Evolutionary conservation across 2,113 vertebrate genomes (phyloP).

Genomic region (Phodopus roborovskii): DNA sequence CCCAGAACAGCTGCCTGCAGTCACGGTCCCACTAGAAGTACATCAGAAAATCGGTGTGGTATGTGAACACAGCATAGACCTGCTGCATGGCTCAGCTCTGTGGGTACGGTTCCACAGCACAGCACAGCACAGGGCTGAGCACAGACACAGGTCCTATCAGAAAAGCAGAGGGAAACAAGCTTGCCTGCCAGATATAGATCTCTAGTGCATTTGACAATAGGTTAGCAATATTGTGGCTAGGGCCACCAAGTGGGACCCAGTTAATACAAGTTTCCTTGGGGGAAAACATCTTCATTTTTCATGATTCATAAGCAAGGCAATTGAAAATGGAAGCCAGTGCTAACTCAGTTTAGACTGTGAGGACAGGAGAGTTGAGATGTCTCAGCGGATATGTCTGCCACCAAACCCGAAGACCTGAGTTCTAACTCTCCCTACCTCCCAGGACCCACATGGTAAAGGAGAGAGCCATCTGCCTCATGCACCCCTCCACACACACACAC

Average conservation of each 20-base stretch:
- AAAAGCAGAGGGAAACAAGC: background rate
- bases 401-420: background rate
- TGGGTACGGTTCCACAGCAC: background rate
- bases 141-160: background rate
- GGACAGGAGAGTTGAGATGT: background rate
- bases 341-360: background rate
- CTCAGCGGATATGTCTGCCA: background rate
- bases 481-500: background rate
- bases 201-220: background rate
- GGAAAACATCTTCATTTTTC: background rate
- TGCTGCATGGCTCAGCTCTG: background rate
- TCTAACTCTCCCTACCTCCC: too few species aligned
- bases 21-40: background rate
- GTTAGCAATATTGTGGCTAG: background rate
- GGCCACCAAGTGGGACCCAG: background rate
- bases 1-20: background rate
- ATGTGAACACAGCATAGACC: background rate
- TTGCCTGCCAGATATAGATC: slow-evolving; percentile 12
- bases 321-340: background rate
- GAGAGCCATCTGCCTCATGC: background rate
- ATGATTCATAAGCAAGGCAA: background rate
- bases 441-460: background rate
- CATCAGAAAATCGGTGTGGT: background rate
- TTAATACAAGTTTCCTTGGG: background rate
- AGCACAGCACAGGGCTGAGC: background rate